Evolutionary conservation across 53 echinoderm and acorn worm genomes (phyloP).

Genomic region (Echinometra lucunter): DNA sequence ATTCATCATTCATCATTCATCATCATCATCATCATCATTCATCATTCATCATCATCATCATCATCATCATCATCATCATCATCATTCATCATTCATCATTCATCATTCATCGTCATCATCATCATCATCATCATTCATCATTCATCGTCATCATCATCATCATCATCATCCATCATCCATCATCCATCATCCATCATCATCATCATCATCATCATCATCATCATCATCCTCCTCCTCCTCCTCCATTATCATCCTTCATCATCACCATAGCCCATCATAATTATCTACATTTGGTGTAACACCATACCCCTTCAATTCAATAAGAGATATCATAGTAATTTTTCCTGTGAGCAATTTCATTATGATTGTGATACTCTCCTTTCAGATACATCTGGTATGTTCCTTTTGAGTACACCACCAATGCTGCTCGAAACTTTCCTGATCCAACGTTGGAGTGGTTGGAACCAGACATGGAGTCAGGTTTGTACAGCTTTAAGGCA

Average conservation of each 20-base stretch:
- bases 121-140: neutral
- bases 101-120: too few relatives aligned
- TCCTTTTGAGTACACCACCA: constrained; percentile 85
- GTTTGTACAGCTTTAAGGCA: constrained; percentile 62
- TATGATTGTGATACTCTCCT: neutral
- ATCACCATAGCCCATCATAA: neutral
- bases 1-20: too few relatives aligned
- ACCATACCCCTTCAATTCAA: neutral
- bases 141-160: neutral
- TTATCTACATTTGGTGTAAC: constrained; percentile 56
- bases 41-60: constrained; percentile 46
- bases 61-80: constrained; percentile 58
- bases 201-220: constrained; percentile 39
- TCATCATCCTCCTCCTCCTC: constrained; percentile 22
- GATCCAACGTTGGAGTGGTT: constrained; percentile 75
- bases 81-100: too few relatives aligned
- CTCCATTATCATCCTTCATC: neutral
- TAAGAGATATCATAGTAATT: neutral
- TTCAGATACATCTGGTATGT: constrained; percentile 91
- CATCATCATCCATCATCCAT: neutral
- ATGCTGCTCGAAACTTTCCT: constrained; percentile 58
- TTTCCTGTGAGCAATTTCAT: neutral
- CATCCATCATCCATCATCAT: too few relatives aligned
- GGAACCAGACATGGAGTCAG: constrained; percentile 64
- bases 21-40: neutral